Evolutionary conservation across 2,888 invertebrate genomes (phyloP).

Genomic region (Patella ulyssiponensis): DNA sequence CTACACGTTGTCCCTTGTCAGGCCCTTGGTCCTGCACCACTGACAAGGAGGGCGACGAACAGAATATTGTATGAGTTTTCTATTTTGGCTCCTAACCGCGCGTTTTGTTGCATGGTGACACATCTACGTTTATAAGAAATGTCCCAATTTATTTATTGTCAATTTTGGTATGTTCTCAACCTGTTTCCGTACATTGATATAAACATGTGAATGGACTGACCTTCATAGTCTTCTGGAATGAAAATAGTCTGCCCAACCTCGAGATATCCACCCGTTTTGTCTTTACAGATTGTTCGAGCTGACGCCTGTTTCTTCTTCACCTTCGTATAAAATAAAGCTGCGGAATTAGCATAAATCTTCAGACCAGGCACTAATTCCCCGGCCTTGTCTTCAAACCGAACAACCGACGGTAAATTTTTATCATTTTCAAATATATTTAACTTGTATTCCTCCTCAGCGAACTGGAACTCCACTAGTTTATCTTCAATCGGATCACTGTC

Average conservation of each 20-base stretch:
- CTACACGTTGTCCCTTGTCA: too few relatives aligned
- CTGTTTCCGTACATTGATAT: too few relatives aligned
- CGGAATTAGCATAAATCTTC: constrained; percentile 50
- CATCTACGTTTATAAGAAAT: too few relatives aligned
- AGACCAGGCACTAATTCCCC: constrained; percentile 43
- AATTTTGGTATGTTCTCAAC: too few relatives aligned
- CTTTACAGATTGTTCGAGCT: constrained; percentile 58
- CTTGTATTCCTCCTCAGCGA: constrained; percentile 36
- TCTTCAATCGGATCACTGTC: neutral
- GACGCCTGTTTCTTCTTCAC: constrained; percentile 44
- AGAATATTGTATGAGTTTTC: too few relatives aligned
- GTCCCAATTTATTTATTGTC: too few relatives aligned
- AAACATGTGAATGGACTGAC: constrained; percentile 22
- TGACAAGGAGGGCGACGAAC: too few relatives aligned
- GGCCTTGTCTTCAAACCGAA: constrained; percentile 33
- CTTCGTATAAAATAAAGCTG: constrained; percentile 47
- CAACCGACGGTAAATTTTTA: constrained; percentile 40
- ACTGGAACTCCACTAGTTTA: constrained; percentile 29
- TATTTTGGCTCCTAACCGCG: too few relatives aligned
- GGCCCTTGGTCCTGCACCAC: too few relatives aligned
- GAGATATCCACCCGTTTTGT: constrained; percentile 54
- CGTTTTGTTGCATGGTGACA: too few relatives aligned
- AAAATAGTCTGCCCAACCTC: constrained; percentile 61
- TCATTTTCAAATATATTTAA: constrained; percentile 33
- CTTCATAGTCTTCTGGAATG: constrained; percentile 51